Evolutionary conservation across 1,140 invertebrate species (phyloP).

Genomic region (Oedothorax gibbosus): DNA sequence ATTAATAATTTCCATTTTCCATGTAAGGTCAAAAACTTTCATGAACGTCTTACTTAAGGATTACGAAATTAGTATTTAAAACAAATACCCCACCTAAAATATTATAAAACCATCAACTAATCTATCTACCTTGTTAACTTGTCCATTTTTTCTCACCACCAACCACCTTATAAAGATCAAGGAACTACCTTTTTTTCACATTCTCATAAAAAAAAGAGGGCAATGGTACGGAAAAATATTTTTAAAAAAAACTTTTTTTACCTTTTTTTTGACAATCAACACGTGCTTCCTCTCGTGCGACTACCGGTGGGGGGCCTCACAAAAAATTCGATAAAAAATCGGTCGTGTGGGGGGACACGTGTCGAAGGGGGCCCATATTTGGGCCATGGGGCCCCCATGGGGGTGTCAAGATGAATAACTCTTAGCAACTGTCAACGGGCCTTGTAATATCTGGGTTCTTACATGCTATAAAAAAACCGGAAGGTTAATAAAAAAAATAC

Average conservation of each 20-base stretch:
- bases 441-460: slow-evolving; percentile 55
- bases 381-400: slow-evolving; percentile 7
- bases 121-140: slow-evolving; percentile 19
- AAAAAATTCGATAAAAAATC: too few relatives aligned
- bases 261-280: not conserved
- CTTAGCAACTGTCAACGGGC: slow-evolving; percentile 45
- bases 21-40: too few relatives aligned
- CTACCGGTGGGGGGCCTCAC: too few relatives aligned
- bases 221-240: slow-evolving; percentile 1
- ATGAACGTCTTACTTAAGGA: too few relatives aligned
- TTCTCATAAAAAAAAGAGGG: slow-evolving; percentile 21
- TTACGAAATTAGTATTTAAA: too few relatives aligned
- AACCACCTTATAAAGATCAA: not conserved
- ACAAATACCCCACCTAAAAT: too few relatives aligned
- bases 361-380: slow-evolving; percentile 26
- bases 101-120: not conserved
- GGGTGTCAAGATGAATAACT: slow-evolving; percentile 43
- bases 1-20: too few relatives aligned
- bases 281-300: too few relatives aligned
- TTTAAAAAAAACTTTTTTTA: not conserved
- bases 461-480: slow-evolving; percentile 1
- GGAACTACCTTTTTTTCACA: slow-evolving; percentile 3
- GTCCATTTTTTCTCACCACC: slow-evolving; percentile 6
- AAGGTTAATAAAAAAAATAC: slow-evolving; percentile 17
- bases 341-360: slow-evolving; percentile 24